Evolutionary conservation across 2,888 invertebrate genomes (phyloP), one percentile per base, ranked within the genome.

Genomic region (Apantesis nais): DNA sequence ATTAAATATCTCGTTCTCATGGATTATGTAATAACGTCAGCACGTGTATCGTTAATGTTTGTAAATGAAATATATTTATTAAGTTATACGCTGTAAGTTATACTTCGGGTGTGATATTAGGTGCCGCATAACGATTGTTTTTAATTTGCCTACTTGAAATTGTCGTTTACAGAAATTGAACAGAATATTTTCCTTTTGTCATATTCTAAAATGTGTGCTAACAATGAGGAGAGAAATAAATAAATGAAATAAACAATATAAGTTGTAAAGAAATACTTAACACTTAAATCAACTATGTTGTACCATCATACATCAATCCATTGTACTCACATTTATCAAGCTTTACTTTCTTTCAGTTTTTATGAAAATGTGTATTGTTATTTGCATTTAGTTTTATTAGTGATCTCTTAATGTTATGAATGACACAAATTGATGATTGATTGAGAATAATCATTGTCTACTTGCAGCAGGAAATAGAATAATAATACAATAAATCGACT

Each of bases 1-100:
- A 52, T 64, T 61, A 52, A 37, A 37, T 68, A 48, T 48, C 44
- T 55, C 37, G 11, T 66, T 66, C 55, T 25, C 55, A 64, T 44
- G 22, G 64, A 44, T 64, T 64, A 48, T 64, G 31, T 44, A 22
- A 48, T 64, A 31, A 31, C 34, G n/a, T 48, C 41, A 41, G n/a
- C 63, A 62, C 22, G 34, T 34, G 39, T 63, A 41, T 63, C 39
- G 25, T 29, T 29, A 41, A 16, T 41, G 22, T 41, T 62, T 41
- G 62, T 41, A 29, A 31, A 31, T 60, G 8, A 41, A 12, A 41
- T 41, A 41, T 41, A 25, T 55, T 58, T 29, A 29, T 58, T 29
- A 29, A 55, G 25, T 55, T 25, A 55, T 14, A 55, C n/a, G 25
- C 25, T 55, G 55, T 25, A 55, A 55, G 19, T 44, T 39, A 8